Base-by-base conservation (phyloP, 2,888 invertebrate species). In the Lasioglossum oenotherae region DNA sequence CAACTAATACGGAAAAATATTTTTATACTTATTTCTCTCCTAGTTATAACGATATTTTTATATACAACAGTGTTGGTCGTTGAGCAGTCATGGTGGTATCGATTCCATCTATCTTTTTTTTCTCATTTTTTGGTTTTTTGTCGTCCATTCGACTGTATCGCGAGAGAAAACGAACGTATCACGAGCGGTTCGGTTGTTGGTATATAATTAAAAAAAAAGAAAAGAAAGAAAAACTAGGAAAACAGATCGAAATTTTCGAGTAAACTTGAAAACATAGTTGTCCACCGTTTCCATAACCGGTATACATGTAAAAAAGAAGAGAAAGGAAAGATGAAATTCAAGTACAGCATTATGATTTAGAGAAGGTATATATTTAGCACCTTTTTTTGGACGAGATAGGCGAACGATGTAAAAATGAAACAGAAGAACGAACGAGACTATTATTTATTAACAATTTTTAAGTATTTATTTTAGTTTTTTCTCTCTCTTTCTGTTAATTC, bases 361-460 rank as follows among this genome's bases (percentile, higher is more conserved):
- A 80, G 12, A 64, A 80, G 82, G 75, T 91, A 85, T 87, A 38
- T 44, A 44, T 44, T 84, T 35, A 88, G 87, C 89, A 87, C 82
- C 86, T 84, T 12, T 44, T 44, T 14, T 88, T 89, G 89, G 86
- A 76, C 74, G 80, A 87, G 87, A 85, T 89, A 92, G 88, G 82
- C 82, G 80, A 84, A 85, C 75, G 89, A 80, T 88, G 74, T 90
- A 87, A 88, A 64, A 35, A 64, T 90, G 86, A 87, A 31, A 35
- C 31, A 64, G 44, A 64, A 31, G 31, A 64, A 64, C 88, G 87
- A 92, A 89, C 85, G 83, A 91, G 78, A 87, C 88, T 93, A 92
- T 93, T 92, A 92, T 93, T 92, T 93, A 93, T 92, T 93, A 87
- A 87, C 87, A 87, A 44, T 91, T 82, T 64, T 89, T 92, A 91